phyloP scores from a whole-genome alignment of 2,113 vertebrate genomes.

The Morone saxatilis region DNA sequence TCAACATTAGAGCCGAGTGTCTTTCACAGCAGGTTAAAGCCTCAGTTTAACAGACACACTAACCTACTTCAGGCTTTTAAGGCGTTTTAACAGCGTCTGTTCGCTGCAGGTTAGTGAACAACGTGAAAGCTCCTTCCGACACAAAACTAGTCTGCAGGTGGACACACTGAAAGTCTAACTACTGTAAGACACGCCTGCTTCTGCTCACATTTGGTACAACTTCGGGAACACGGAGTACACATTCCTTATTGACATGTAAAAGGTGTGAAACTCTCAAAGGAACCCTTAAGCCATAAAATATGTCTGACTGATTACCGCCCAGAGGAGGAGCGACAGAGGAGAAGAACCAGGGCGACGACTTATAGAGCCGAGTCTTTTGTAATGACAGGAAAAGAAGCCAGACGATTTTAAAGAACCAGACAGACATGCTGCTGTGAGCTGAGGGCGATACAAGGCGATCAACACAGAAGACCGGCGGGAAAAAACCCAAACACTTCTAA shows the following conservation, averaged over 20 bases:
- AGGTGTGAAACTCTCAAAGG: background rate
- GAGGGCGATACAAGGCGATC: background rate
- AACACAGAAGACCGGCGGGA: background rate
- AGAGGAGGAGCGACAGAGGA: background rate
- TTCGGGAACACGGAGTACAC: slow-evolving; percentile 14
- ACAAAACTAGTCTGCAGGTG: background rate
- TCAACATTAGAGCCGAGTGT: background rate
- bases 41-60: background rate
- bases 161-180: background rate
- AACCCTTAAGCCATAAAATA: slow-evolving; percentile 8
- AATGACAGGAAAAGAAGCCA: background rate
- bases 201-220: background rate
- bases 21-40: background rate
- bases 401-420: background rate
- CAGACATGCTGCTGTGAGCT: background rate
- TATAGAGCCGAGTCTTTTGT: background rate
- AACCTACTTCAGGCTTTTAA: background rate
- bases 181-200: background rate
- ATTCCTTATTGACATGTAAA: slow-evolving; percentile 22
- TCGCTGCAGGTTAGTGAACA: background rate
- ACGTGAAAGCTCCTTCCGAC: background rate
- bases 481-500: background rate
- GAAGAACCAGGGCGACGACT: background rate
- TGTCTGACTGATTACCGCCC: background rate
- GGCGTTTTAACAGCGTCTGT: background rate